Conservation (phyloP, 2,113 vertebrate species). For the Ciconia stormi region DNA sequence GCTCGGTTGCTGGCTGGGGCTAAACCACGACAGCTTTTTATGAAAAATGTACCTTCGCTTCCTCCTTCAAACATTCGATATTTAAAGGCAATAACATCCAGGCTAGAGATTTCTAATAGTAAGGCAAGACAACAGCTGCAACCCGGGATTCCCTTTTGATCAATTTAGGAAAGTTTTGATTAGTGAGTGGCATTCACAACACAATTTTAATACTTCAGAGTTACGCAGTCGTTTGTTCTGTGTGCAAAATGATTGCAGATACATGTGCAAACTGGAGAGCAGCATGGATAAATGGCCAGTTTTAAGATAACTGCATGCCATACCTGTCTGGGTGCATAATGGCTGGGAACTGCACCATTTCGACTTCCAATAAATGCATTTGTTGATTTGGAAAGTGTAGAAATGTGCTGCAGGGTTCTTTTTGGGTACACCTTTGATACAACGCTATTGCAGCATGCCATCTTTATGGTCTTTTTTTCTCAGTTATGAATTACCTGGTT, state of each 20-base stretch:
- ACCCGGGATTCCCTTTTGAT: background rate
- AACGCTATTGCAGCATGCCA: background rate
- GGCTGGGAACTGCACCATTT: background rate
- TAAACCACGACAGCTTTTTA: background rate
- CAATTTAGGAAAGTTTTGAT: background rate
- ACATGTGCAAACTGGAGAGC: background rate
- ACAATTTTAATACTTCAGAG: background rate
- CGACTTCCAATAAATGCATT: background rate
- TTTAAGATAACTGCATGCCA: background rate
- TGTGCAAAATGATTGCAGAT: background rate
- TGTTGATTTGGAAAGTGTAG: background rate
- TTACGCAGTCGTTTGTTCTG: background rate
- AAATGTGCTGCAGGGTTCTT: background rate
- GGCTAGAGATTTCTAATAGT: background rate
- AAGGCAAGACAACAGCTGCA: background rate
- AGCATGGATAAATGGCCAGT: background rate
- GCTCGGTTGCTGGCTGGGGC: no score
- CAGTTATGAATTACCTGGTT: background rate
- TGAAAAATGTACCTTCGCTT: background rate
- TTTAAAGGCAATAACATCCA: background rate
- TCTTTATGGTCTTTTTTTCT: background rate
- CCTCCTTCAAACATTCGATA: background rate
- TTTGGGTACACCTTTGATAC: background rate
- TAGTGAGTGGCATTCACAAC: background rate
- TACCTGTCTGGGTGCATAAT: background rate